Base-by-base conservation (phyloP, 2,113 vertebrate species). In the Corythoichthys intestinalis region DNA sequence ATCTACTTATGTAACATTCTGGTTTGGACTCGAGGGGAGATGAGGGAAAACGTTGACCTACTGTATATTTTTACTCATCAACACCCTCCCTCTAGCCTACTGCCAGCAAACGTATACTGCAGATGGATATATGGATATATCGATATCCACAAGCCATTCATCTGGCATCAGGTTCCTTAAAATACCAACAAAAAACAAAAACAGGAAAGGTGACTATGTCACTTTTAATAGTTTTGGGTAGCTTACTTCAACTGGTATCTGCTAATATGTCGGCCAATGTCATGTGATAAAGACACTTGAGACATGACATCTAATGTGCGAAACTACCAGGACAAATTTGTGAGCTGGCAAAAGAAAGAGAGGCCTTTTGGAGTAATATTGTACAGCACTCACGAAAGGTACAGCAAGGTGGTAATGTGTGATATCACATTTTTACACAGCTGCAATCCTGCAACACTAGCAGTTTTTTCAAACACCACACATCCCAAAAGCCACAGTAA, bases 1-100 rank as follows among this genome's bases (percentile, higher is more conserved):
- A 91, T 86, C 82, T 73, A 78, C 79, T 92, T 92, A 88, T 79
- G 67, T 92, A 91, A 91, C 78, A 53, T 82, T 86, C 81, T 72
- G 75, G 85, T 86, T 87, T 85, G 83, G 84, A 82, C 90, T 88
- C 74, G 86, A 91, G 86, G 87, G 83, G 66, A 83, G 88, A 90
- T 89, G 71, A 65, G 81, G 77, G 85, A 83, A 75, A 83, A 79
- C 72, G 77, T 75, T 91, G 90, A 91, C 85, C 88, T 84, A 90
- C 84, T 90, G 90, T 91, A 87, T 82, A 76, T 73, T 74, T 80
- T 79, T 15, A 2, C 70, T 81, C 77, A 58, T 65, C 64, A 38
- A 52, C 17, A 46, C 38, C 67, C 67, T 58, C 65, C 71, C 76
- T 58, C 46, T 28, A 4, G 60, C 64, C 37, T 50, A 49, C 59